Evolutionary conservation across 2,888 invertebrate species (phyloP).

Genomic region (Andrena trimmerana): DNA sequence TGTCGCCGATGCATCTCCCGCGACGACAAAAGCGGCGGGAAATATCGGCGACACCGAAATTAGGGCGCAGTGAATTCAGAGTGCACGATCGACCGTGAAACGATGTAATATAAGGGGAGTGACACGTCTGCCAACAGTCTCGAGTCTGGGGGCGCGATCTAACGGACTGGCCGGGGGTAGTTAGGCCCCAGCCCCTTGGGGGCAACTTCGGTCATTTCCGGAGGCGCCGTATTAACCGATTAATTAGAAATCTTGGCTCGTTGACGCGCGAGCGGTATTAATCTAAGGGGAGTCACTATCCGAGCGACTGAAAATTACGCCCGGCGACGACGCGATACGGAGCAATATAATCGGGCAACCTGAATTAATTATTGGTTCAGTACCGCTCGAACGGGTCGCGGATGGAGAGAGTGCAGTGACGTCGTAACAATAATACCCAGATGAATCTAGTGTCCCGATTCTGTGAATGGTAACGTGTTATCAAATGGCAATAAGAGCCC

Average conservation of each 20-base stretch:
- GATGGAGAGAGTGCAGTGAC: no score
- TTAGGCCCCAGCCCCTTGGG: conserved; percentile 44
- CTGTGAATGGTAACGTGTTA: background rate
- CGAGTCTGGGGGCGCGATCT: conserved; percentile 46
- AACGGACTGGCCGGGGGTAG: conserved; percentile 29
- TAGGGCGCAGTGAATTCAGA: conserved; percentile 76
- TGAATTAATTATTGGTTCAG: background rate
- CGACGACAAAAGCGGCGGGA: conserved; percentile 68
- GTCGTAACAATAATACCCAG: no score
- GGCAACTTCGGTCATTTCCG: conserved; percentile 61
- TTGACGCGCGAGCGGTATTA: conserved; percentile 38
- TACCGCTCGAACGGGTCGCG: background rate
- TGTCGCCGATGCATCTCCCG: conserved; percentile 70
- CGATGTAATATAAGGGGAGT: conserved; percentile 73
- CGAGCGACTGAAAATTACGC: conserved; percentile 12
- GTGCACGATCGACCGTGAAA: conserved; percentile 77
- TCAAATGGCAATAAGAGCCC: background rate
- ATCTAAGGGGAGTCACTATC: conserved; percentile 40
- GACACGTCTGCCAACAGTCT: conserved; percentile 57
- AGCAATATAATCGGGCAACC: background rate
- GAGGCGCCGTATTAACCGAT: conserved; percentile 59
- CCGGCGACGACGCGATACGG: background rate
- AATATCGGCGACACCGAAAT: conserved; percentile 74
- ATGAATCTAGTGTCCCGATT: no score
- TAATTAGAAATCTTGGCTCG: conserved; percentile 61